A percentile compares a stretch with the other conserved stretches of the same genome.
phyloP scores from a whole-genome alignment of 1,140 invertebrate genomes.

The Heliothis subflexa region DNA sequence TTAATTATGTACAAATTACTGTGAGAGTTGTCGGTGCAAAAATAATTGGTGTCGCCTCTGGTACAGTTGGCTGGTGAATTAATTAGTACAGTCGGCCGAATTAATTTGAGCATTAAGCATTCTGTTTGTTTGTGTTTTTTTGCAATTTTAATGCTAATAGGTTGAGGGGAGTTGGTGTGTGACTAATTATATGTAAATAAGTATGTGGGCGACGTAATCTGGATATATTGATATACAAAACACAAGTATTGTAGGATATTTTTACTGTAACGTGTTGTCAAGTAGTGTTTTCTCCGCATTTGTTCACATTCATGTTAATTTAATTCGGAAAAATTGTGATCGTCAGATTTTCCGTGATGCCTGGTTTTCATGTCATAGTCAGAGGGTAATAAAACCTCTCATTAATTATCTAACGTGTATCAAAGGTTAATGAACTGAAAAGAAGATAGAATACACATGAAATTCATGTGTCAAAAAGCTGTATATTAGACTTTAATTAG shows the following conservation, averaged over 20 bases:
- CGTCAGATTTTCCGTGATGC: too few species aligned
- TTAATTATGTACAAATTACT: constrained; percentile 46
- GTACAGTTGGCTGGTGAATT: constrained; percentile 47
- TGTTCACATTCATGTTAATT: too few species aligned
- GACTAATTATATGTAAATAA: constrained; percentile 18
- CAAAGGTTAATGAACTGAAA: background rate
- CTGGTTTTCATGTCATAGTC: background rate
- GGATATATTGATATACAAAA: background rate
- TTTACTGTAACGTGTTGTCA: background rate
- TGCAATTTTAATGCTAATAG: constrained; percentile 44
- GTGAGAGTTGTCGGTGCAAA: constrained; percentile 44
- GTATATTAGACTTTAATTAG: too few species aligned
- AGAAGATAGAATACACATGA: background rate
- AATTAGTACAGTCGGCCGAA: constrained; percentile 46
- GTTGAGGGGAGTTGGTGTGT: constrained; percentile 10
- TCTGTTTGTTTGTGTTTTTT: constrained; percentile 39
- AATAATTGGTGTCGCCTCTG: constrained; percentile 44
- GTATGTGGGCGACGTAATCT: background rate
- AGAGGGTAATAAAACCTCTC: background rate
- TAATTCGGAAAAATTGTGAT: too few species aligned
- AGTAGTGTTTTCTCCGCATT: too few species aligned
- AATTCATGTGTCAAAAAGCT: background rate
- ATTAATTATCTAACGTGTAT: background rate
- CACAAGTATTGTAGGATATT: background rate
- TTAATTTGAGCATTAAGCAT: constrained; percentile 36